phyloP scores from a whole-genome alignment of 35 echinoderm and acorn worm species.

The Patiria miniata region DNA sequence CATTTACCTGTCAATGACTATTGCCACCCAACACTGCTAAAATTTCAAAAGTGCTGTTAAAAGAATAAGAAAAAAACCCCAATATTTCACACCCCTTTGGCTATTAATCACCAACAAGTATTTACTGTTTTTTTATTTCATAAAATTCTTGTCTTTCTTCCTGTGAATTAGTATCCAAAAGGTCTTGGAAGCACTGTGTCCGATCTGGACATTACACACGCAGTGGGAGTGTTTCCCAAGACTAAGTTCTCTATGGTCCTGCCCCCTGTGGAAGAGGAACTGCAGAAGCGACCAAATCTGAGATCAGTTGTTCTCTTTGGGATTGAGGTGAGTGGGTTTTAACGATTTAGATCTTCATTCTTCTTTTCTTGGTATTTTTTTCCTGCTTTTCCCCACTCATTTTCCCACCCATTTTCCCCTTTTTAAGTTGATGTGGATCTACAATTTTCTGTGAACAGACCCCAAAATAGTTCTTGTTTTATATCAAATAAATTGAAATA shows the following conservation, averaged over 20 bases:
- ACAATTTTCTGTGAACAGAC: too few relatives aligned
- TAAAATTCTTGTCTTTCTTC: background rate
- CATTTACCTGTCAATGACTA: too few relatives aligned
- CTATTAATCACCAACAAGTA: too few relatives aligned
- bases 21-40: too few relatives aligned
- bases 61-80: too few relatives aligned
- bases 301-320: constrained; percentile 93
- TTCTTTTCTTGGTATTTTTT: background rate
- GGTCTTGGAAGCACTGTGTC: constrained; percentile 79
- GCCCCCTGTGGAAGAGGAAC: constrained; percentile 77
- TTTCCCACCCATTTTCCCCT: background rate
- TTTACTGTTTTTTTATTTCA: background rate
- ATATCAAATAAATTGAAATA: too few relatives aligned
- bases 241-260: constrained; percentile 96
- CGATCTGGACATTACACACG: constrained; percentile 74
- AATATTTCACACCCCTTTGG: too few relatives aligned
- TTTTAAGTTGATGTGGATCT: too few relatives aligned
- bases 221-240: constrained; percentile 73
- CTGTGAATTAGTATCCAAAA: constrained; percentile 81
- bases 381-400: background rate
- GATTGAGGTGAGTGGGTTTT: constrained; percentile 69
- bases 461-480: too few relatives aligned
- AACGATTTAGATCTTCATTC: too few relatives aligned
- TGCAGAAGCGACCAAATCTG: constrained; percentile 46
- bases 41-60: too few relatives aligned